phyloP scores from a whole-genome alignment of 2,888 invertebrate genomes.

The Syrista parreyssii region DNA sequence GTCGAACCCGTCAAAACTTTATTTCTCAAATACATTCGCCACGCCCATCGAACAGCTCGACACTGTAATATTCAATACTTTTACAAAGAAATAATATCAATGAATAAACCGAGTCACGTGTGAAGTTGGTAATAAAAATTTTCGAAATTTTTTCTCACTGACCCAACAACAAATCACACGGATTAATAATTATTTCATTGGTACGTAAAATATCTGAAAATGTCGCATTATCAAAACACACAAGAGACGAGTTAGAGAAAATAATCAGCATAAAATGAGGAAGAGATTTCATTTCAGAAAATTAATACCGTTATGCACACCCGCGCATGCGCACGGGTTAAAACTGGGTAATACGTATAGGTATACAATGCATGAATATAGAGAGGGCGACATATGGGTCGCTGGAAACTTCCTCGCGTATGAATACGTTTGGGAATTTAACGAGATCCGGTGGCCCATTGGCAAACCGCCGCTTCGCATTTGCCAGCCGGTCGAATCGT shows the following conservation, averaged over 20 bases:
- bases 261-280: not conserved
- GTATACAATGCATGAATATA: not conserved
- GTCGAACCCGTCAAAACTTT: not conserved
- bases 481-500: not conserved
- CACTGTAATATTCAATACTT: not conserved
- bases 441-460: not conserved
- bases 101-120: not conserved
- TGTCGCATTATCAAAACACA: too few relatives aligned
- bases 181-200: not conserved
- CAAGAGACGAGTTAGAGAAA: too few relatives aligned
- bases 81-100: not conserved
- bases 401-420: constrained; percentile 32
- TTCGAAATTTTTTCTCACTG: not conserved
- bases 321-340: not conserved
- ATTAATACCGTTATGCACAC: not conserved
- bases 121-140: not conserved
- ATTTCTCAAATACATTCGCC: not conserved
- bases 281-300: not conserved
- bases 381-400: constrained; percentile 1
- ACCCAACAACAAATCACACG: not conserved
- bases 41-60: not conserved
- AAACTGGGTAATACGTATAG: not conserved
- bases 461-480: not conserved
- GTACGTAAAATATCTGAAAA: not conserved
- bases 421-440: constrained; percentile 27